Conservation (phyloP, 2,797 vertebrate genomes). For the Hippoglossus hippoglossus region DNA sequence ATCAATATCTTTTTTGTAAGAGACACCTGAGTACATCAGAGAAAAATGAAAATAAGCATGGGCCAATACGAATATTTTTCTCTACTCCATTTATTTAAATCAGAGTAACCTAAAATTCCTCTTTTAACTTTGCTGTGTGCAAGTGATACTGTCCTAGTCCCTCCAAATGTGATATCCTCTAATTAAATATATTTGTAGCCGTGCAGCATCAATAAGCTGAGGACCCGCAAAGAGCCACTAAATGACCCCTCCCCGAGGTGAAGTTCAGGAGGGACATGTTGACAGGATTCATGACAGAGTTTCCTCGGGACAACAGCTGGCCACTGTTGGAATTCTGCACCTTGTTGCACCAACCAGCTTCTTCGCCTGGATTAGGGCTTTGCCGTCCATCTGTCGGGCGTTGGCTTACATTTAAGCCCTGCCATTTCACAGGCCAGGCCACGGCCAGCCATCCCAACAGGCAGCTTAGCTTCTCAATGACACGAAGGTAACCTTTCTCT, state of each 20-base stretch:
- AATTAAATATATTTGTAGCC: background rate
- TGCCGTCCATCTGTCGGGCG: constrained; percentile 82
- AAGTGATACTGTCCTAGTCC: background rate
- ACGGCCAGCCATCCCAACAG: constrained; percentile 62
- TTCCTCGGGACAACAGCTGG: constrained; percentile 72
- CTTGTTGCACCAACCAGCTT: constrained; percentile 75
- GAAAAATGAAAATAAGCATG: no score
- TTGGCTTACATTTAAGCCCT: constrained; percentile 82
- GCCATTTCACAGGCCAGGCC: constrained; percentile 75
- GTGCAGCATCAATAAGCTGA: background rate
- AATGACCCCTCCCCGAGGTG: constrained; percentile 43
- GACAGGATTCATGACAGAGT: constrained; percentile 46
- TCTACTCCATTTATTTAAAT: no score
- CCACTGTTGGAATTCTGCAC: constrained; percentile 74
- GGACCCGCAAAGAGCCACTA: constrained; percentile 23
- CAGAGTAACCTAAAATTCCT: no score
- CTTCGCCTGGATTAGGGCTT: constrained; percentile 80
- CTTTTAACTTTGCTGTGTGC: background rate
- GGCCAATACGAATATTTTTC: background rate
- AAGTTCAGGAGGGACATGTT: constrained; percentile 54
- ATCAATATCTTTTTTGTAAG: no score
- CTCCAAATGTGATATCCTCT: background rate
- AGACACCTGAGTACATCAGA: no score
- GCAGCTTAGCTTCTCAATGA: constrained; percentile 74
- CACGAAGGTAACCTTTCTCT: constrained; percentile 73